These are phyloP conservation scores for Rhombomys opimus DNA, from an alignment of 2,113 vertebrate species.

Conservation along the genomic window DNA sequence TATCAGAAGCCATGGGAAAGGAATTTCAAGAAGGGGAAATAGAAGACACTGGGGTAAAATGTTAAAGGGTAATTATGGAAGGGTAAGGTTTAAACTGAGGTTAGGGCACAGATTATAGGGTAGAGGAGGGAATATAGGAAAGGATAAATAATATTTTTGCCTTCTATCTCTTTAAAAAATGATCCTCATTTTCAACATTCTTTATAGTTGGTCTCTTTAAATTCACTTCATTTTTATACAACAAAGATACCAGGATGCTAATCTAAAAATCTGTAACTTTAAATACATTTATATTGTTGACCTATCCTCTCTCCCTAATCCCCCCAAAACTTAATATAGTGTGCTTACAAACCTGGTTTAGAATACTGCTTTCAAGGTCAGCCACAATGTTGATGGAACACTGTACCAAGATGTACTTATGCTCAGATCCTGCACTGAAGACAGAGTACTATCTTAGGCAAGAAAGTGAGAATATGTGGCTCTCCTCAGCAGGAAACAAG, in stretches of 20 bases:
- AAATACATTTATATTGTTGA: neutral
- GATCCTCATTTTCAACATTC: neutral
- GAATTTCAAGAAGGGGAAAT: neutral
- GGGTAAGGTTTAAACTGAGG: neutral
- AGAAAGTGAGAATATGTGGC: neutral
- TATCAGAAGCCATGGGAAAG: neutral
- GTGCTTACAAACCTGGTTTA: neutral
- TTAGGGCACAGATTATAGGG: neutral
- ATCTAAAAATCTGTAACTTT: conserved; percentile 15
- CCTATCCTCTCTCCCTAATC: neutral
- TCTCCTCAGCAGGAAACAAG: neutral
- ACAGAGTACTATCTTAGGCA: neutral
- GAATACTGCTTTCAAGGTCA: neutral
- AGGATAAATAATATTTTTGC: neutral
- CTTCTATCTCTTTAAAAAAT: neutral
- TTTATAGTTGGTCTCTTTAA: neutral
- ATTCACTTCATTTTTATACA: neutral
- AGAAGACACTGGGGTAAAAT: neutral
- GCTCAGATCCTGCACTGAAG: neutral
- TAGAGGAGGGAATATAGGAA: neutral
- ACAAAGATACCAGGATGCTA: neutral
- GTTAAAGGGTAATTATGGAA: neutral
- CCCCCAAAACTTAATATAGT: neutral
- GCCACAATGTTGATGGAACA: neutral
- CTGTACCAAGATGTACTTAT: neutral